Evolutionary conservation across 2,113 vertebrate species (phyloP).

Genomic region (Natator depressus): DNA sequence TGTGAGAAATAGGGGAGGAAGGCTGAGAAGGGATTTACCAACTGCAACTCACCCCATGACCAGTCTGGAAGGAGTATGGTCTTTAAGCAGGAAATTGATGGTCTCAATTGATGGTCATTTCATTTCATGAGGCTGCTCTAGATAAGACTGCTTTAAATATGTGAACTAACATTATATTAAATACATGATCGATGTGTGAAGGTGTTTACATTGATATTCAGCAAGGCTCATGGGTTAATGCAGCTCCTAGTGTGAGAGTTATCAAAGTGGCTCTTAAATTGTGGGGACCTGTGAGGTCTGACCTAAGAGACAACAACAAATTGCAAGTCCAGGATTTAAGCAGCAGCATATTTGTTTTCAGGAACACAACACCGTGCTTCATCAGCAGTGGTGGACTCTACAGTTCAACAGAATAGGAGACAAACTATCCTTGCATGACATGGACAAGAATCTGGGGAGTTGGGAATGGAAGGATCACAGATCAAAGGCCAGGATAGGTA

Average conservation of each 20-base stretch:
- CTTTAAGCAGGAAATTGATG: neutral
- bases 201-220: rapidly evolving
- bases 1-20: neutral
- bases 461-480: constrained; percentile 15
- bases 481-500: constrained; percentile 7
- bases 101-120: neutral
- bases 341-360: neutral
- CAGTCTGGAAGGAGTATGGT: neutral
- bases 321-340: neutral
- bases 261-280: neutral
- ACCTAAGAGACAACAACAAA: neutral
- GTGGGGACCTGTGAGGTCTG: rapidly evolving
- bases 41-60: neutral
- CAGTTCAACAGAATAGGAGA: neutral
- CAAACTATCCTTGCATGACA: neutral
- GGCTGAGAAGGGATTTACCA: neutral
- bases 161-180: neutral
- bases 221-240: rapidly evolving
- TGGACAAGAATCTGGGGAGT: neutral
- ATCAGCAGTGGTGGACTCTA: neutral
- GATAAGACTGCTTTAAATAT: neutral
- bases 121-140: rapidly evolving
- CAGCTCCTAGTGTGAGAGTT: neutral
- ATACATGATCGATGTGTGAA: neutral
- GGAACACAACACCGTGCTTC: neutral